Percentiles rank a stretch among this genome's conserved stretches.
phyloP scores from a whole-genome alignment of 2,113 vertebrate species.

The Neolamprologus sp. region DNA sequence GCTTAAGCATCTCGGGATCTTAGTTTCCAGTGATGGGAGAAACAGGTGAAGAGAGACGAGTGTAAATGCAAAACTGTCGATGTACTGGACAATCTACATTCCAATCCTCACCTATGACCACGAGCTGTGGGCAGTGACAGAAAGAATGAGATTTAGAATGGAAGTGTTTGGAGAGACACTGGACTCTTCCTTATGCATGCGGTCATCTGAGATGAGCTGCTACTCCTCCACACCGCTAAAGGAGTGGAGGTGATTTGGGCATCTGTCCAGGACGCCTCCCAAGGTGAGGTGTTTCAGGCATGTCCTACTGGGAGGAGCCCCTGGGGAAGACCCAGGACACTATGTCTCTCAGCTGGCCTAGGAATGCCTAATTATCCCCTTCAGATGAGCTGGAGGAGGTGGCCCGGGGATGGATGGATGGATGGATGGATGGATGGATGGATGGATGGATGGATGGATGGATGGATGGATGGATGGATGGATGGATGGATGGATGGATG shows the following conservation, averaged over 20 bases:
- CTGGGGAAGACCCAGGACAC: not conserved
- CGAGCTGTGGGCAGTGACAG: accelerated
- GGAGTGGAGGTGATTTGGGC: not conserved
- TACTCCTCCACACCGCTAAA: not conserved
- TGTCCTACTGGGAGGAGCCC: not conserved
- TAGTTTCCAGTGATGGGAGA: not conserved
- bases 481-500: not conserved
- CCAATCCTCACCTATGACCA: not conserved
- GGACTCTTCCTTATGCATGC: not conserved
- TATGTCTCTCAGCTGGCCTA: not conserved
- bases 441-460: accelerated
- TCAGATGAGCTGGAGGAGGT: not conserved
- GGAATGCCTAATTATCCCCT: not conserved
- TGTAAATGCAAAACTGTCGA: not conserved
- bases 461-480: not conserved
- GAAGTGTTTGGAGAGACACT: not conserved
- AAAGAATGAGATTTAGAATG: not conserved
- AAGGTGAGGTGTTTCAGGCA: not conserved
- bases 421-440: accelerated
- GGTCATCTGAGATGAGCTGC: not conserved
- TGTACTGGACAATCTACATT: not conserved
- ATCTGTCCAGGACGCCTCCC: not conserved
- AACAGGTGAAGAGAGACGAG: not conserved
- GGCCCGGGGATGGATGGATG: not conserved
- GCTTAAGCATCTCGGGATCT: not conserved